These are phyloP conservation scores for Lepus townsendii DNA, from an alignment of 2,797 vertebrate genomes.

Conservation along the genomic window DNA sequence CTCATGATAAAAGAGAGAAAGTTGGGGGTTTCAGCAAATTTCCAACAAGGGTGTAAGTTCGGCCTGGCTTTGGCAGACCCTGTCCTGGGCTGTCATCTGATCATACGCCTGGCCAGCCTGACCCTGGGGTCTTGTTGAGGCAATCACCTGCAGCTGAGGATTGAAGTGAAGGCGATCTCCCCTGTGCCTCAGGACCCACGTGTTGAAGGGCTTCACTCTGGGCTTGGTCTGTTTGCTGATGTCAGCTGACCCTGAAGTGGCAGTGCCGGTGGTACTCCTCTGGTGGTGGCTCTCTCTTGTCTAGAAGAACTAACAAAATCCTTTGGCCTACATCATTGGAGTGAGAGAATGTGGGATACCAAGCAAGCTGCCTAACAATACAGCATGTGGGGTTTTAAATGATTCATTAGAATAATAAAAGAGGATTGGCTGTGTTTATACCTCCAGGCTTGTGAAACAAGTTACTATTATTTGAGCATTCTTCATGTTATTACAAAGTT, in stretches of 20 bases:
- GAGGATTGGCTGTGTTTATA: not conserved
- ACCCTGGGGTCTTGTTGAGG: not conserved
- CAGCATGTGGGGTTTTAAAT: not conserved
- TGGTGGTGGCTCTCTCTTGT: not conserved
- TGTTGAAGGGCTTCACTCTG: rapidly evolving
- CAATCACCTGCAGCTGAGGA: too few species aligned
- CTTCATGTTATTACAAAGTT: constrained; percentile 41
- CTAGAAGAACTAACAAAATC: not conserved
- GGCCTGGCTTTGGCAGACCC: not conserved
- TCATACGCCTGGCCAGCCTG: not conserved
- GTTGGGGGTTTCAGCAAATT: not conserved
- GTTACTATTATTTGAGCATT: constrained; percentile 1
- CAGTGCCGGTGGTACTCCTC: not conserved
- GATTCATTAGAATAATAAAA: constrained; percentile 53
- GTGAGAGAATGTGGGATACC: not conserved
- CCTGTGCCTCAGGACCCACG: not conserved
- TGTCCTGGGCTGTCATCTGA: not conserved
- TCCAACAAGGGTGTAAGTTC: not conserved
- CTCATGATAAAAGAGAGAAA: not conserved
- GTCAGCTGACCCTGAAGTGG: too few species aligned
- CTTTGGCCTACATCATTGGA: not conserved
- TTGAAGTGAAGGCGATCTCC: not conserved
- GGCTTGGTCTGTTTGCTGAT: not conserved
- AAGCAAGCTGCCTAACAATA: not conserved
- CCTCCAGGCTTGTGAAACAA: constrained; percentile 3